Base-by-base conservation (phyloP, 1,140 invertebrate species). In the Diabrotica undecimpunctata region DNA sequence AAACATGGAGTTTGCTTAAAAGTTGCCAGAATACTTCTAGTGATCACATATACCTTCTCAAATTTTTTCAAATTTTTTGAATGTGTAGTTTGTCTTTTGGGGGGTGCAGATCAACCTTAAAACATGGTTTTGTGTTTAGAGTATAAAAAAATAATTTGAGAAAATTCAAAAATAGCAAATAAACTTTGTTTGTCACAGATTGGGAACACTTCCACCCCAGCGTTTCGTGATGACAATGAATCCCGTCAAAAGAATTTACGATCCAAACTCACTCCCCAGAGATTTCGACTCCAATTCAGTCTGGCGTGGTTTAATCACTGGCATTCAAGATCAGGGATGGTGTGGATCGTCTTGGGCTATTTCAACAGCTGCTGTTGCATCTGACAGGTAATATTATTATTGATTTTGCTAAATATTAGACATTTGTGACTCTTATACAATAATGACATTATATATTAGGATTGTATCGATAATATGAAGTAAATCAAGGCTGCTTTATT, bases 271-370 rank as follows among this genome's bases (percentile, higher is more conserved):
- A 14, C 65, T 92, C 35, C 90, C 90, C 0, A 69, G 74, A 3
- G 69, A 82, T 50, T 97, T 97, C 76, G 92, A 97, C 77, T 80
- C 92, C 0, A 81, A 90, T 2, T 74, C 79, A 0, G 82, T 84
- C 53, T 97, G 95, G 95, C 84, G 84, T 0, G 80, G 82, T 0
- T 82, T 84, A 37, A 89, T 97, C 39, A 85, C 88, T 0, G 82
- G 80, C 0, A 82, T 97, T 8, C 80, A 85, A 9, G 94, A 98
- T 80, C 96, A 98, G 80, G 90, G 90, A 41, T 94, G 95, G 89
- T 94, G 95, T 74, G 94, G 88, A 0, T 86, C 93, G 0, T 96
- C 95, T 1, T 98, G 95, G 95, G 95, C 94, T 0, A 85, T 97
- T 46, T 92, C 92, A 0, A 93, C 94, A 0, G 87, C 89, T 9